phyloP scores from a whole-genome alignment of 1,140 invertebrate genomes.

The Philaenus spumarius region DNA sequence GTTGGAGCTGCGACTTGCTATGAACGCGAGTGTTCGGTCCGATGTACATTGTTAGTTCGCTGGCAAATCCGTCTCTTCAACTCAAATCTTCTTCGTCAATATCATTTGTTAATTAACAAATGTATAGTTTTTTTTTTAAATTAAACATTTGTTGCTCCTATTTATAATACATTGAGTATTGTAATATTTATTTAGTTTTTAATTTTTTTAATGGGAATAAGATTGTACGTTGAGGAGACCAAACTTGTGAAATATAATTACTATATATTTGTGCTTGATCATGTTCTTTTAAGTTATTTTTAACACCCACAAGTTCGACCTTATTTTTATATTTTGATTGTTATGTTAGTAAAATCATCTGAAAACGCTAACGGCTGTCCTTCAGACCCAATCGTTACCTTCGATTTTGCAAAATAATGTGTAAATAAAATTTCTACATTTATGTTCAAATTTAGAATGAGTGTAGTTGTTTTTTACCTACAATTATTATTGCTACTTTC shows the following conservation, averaged over 20 bases:
- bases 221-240: conserved; percentile 13
- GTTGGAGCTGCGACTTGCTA: neutral
- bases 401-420: too few species aligned
- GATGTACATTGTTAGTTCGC: conserved; percentile 8
- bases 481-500: too few species aligned
- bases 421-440: too few species aligned
- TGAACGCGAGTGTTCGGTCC: conserved; percentile 1
- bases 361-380: too few species aligned
- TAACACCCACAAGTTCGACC: conserved; percentile 8
- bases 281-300: conserved; percentile 16
- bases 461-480: too few species aligned
- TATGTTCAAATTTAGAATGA: too few species aligned
- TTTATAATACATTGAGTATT: conserved; percentile 9
- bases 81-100: conserved; percentile 7
- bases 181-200: neutral
- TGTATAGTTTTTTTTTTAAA: neutral
- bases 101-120: conserved; percentile 8
- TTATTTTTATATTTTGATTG: conserved; percentile 13
- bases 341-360: too few species aligned
- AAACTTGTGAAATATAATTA: conserved; percentile 15
- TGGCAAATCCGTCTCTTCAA: conserved; percentile 7
- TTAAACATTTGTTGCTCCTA: neutral
- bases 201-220: conserved; percentile 1
- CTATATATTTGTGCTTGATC: conserved; percentile 18
- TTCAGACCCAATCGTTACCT: too few species aligned